Percentiles rank a stretch among this genome's conserved stretches.
These are phyloP conservation scores for Cotesia typhae DNA, from an alignment of 1,140 invertebrate species.

Conservation along the genomic window DNA sequence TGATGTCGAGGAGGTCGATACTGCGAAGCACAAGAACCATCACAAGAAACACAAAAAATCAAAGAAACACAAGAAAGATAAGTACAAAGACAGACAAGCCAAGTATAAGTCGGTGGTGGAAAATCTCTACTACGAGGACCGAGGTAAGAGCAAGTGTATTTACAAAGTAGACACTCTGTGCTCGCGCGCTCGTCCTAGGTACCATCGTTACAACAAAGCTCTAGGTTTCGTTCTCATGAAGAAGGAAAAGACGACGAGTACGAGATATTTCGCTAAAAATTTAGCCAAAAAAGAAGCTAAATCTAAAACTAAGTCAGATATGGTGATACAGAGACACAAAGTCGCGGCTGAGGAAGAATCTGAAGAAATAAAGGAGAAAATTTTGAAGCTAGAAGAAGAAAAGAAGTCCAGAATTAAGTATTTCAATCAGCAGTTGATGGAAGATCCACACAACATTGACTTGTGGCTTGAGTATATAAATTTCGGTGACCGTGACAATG, in stretches of 20 bases:
- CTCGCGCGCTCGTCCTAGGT: slow-evolving; percentile 63
- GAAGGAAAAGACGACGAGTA: slow-evolving; percentile 44
- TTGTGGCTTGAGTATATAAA: slow-evolving; percentile 69
- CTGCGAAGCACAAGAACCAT: not conserved
- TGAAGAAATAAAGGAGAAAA: slow-evolving; percentile 38
- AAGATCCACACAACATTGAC: slow-evolving; percentile 65
- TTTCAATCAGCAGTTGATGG: slow-evolving; percentile 65
- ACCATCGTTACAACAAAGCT: slow-evolving; percentile 49
- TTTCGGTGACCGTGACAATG: slow-evolving; percentile 66
- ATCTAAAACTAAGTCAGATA: slow-evolving; percentile 46
- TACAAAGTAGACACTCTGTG: slow-evolving; percentile 62
- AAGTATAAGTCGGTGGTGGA: slow-evolving; percentile 54
- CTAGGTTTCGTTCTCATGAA: slow-evolving; percentile 47
- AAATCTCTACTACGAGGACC: slow-evolving; percentile 68
- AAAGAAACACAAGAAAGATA: slow-evolving; percentile 45
- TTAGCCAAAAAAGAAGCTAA: slow-evolving; percentile 45
- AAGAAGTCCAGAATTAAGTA: slow-evolving; percentile 62
- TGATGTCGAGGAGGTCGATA: slow-evolving; percentile 9
- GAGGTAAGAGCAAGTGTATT: slow-evolving; percentile 58
- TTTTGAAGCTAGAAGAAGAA: slow-evolving; percentile 57
- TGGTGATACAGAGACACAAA: slow-evolving; percentile 49
- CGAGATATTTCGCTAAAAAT: slow-evolving; percentile 54
- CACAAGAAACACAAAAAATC: slow-evolving; percentile 31
- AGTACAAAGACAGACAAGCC: slow-evolving; percentile 46
- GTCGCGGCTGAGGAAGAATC: slow-evolving; percentile 38